A percentile compares a stretch with the other conserved stretches of the same genome.
Evolutionary conservation across 2,113 vertebrate species (phyloP).

Genomic region (Orthonyx spaldingii): DNA sequence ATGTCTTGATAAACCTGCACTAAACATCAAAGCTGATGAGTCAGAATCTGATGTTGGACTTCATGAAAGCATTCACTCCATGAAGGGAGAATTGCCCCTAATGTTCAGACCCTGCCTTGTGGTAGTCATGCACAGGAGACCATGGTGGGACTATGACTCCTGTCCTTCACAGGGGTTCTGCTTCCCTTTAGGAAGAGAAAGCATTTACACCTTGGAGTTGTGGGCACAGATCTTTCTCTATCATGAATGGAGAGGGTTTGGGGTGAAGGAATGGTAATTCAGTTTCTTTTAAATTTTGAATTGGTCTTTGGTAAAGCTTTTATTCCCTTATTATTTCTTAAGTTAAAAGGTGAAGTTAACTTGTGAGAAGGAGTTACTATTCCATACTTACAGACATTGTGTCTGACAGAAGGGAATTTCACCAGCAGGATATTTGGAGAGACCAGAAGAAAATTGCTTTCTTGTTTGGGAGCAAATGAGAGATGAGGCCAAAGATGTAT

Average conservation of each 20-base stretch:
- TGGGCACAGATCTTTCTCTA: neutral
- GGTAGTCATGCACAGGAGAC: neutral
- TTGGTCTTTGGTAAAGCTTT: neutral
- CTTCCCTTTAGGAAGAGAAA: neutral
- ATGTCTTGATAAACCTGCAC: neutral
- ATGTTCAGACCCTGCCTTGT: neutral
- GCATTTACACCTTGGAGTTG: neutral
- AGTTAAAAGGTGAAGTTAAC: neutral
- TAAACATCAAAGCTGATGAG: neutral
- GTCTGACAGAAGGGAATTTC: neutral
- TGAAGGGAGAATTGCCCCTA: neutral
- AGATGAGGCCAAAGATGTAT: neutral
- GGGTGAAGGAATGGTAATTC: neutral
- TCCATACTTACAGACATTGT: neutral
- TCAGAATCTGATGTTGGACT: neutral
- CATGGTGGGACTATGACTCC: neutral
- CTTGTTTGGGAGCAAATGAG: neutral
- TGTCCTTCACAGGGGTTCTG: neutral
- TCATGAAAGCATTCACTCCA: neutral
- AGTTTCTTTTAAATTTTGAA: neutral
- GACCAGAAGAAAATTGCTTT: neutral
- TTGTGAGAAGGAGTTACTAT: neutral
- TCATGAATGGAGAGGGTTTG: neutral
- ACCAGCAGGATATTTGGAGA: neutral
- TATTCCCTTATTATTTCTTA: neutral